Conservation (phyloP, 2,888 invertebrate species). For the Prosapia bicincta region DNA sequence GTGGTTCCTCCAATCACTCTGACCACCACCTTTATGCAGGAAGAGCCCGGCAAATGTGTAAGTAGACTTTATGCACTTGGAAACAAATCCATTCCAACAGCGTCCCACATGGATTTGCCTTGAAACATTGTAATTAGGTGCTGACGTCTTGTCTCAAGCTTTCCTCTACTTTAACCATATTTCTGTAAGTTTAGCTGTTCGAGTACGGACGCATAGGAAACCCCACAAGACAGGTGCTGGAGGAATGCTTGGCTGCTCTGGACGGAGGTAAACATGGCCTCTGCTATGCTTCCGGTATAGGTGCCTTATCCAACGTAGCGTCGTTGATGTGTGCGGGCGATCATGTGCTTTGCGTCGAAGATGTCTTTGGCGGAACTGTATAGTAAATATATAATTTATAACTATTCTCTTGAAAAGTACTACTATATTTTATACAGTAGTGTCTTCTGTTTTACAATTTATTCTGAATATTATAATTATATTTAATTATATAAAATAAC, state of each 20-base stretch:
- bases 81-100: too few relatives aligned
- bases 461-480: too few relatives aligned
- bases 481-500: too few relatives aligned
- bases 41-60: constrained; percentile 70
- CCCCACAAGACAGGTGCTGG: constrained; percentile 85
- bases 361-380: neutral
- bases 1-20: constrained; percentile 88
- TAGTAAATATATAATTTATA: neutral
- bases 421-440: too few relatives aligned
- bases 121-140: too few relatives aligned
- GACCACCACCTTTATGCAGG: constrained; percentile 90
- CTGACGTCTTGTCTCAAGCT: too few relatives aligned
- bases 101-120: too few relatives aligned
- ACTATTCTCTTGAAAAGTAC: too few relatives aligned
- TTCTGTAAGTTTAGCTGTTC: constrained; percentile 52
- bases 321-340: neutral
- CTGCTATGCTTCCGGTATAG: constrained; percentile 87
- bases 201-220: constrained; percentile 94
- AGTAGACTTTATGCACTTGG: too few relatives aligned
- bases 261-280: constrained; percentile 84
- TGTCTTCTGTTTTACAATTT: too few relatives aligned
- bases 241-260: constrained; percentile 82
- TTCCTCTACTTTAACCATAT: too few relatives aligned
- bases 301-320: constrained; percentile 50
- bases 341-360: neutral